phyloP scores from a whole-genome alignment of 2,113 vertebrate species.

The Columba livia region DNA sequence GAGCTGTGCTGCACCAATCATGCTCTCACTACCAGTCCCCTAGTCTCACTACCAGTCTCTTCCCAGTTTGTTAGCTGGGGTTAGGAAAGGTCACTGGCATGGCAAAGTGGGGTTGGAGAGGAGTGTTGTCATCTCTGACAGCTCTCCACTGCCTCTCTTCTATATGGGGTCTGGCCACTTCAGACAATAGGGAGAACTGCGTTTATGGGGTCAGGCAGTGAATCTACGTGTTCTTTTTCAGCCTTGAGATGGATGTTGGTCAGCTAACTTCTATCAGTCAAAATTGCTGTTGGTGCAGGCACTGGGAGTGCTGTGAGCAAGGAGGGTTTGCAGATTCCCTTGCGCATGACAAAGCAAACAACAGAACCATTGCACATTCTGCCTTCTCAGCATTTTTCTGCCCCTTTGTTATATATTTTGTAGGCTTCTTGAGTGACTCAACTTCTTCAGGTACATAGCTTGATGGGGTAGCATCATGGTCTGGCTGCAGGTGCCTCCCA shows the following conservation, averaged over 20 bases:
- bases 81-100: not conserved
- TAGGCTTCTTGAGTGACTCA: not conserved
- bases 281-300: not conserved
- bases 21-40: not conserved
- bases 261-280: not conserved
- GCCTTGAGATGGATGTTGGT: no score
- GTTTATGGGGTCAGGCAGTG: not conserved
- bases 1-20: rapidly evolving
- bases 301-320: not conserved
- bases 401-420: not conserved
- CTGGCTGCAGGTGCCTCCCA: not conserved
- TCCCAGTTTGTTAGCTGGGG: not conserved
- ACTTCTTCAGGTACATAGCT: not conserved
- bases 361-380: rapidly evolving
- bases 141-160: not conserved
- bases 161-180: rapidly evolving
- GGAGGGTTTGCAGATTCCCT: not conserved
- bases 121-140: not conserved
- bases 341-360: not conserved
- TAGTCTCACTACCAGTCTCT: not conserved
- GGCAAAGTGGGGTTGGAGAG: not conserved
- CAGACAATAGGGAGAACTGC: rapidly evolving
- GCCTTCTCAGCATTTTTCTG: not conserved
- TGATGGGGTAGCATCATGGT: not conserved
- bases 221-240: not conserved